Base-by-base conservation (phyloP, 2,888 invertebrate species). In the Melieria omissa region DNA sequence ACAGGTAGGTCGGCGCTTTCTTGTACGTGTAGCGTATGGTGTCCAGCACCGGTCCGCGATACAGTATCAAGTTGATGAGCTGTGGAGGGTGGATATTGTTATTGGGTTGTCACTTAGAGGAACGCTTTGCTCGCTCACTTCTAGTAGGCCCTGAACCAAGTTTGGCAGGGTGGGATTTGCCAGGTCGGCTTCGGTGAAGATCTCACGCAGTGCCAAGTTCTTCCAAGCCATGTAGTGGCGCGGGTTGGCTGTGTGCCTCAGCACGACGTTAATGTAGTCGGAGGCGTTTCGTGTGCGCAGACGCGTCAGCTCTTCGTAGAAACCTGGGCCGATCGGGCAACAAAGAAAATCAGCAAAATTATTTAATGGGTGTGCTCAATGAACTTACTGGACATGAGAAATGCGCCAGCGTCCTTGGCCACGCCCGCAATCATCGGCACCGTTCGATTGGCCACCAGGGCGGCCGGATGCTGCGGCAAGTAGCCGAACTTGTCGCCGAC, bases 401-500 rank as follows among this genome's bases (percentile, higher is more conserved):
- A 88, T n/a, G 88, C 86, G 9, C 89, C 88, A 63, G 88, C 89
- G 73, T 88, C 86, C 76, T 88, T 88, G 14, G 88, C 84, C 1
- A 89, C 88, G 3, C 90, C 88, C 29, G 86, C 84, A 41, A 86
- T 79, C 54, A 86, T 79, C 0, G 88, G 87, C 72, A 86, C 85
- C 7, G 79, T 78, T 14, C 78, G 80, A 47, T 76, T 78, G 61
- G 74, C 78, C 4, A 81, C 71, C 74, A 85, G 75, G 5, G 81
- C 74, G 0, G 83, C 83, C 0, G 86, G 86, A 71, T 83, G 83
- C 10, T 77, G 75, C 0, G 83, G 81, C 67, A 86, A 76, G 61
- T 81, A 83, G 29, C 85, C 85, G 0, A 86, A 79, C 4, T 74
- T 74, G 62, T 86, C 86, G 4, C 86, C 86, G 4, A 86, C 79